Evolutionary conservation across 2,113 vertebrate genomes (phyloP).

Genomic region (Tyrannus savana): DNA sequence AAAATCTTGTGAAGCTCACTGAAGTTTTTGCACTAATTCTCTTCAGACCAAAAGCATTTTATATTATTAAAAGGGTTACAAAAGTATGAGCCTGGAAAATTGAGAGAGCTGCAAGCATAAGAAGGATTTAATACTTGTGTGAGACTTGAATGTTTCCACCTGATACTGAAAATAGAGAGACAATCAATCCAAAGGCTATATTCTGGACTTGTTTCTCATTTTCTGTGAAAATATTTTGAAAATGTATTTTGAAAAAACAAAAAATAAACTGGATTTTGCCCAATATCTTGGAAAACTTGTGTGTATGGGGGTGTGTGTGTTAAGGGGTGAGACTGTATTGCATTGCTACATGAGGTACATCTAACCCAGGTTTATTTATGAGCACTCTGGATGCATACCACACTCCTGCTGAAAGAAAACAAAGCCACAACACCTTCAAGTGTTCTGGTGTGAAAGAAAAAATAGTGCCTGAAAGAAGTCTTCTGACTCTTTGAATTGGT

Average conservation of each 20-base stretch:
- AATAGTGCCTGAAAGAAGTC: background rate
- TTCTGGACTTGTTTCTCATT: background rate
- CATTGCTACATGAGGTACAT: background rate
- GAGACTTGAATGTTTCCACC: background rate
- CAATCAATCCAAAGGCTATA: background rate
- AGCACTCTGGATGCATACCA: background rate
- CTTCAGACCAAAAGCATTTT: background rate
- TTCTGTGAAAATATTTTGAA: background rate
- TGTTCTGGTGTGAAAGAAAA: background rate
- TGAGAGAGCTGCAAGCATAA: background rate
- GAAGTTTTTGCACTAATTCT: background rate
- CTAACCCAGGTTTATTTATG: background rate
- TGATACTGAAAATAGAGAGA: background rate
- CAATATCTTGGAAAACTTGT: background rate
- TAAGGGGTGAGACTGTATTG: fast-evolving
- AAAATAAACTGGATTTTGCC: background rate
- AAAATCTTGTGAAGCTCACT: background rate
- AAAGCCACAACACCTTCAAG: background rate
- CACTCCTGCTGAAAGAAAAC: background rate
- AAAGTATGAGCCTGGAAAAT: background rate
- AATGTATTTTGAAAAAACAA: background rate
- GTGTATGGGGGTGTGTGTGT: background rate
- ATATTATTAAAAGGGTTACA: background rate
- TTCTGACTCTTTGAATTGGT: background rate
- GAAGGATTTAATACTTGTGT: background rate